Evolutionary conservation across 2,888 invertebrate species (phyloP).

Genomic region (Sycophila texana): DNA sequence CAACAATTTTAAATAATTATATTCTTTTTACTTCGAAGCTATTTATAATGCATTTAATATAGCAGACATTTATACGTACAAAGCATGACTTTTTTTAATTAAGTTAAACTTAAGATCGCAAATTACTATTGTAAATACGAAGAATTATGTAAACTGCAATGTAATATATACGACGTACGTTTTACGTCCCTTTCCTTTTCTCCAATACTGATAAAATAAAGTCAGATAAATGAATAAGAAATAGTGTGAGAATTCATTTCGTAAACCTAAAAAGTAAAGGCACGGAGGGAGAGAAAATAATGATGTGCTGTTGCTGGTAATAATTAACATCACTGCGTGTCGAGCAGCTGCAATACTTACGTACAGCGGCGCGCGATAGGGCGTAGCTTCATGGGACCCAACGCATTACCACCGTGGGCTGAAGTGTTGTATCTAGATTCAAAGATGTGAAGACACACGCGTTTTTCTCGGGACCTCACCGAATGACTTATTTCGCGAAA

Average conservation of each 20-base stretch:
- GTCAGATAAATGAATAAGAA: constrained; percentile 61
- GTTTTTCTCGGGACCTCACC: constrained; percentile 14
- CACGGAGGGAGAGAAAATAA: constrained; percentile 54
- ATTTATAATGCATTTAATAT: background rate
- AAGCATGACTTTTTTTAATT: constrained; percentile 21
- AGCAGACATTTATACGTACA: background rate
- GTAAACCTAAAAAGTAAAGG: constrained; percentile 60
- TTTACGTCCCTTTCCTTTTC: constrained; percentile 52
- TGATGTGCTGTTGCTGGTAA: constrained; percentile 58
- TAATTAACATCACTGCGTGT: constrained; percentile 68
- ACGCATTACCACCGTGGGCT: constrained; percentile 66
- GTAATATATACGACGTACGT: constrained; percentile 63
- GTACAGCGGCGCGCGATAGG: constrained; percentile 55
- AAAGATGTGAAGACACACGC: constrained; percentile 1
- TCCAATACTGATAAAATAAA: constrained; percentile 64
- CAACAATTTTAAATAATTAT: background rate
- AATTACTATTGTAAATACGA: constrained; percentile 57
- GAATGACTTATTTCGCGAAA: constrained; percentile 38
- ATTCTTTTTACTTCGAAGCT: constrained; percentile 8
- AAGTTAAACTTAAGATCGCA: constrained; percentile 32
- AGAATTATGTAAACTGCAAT: constrained; percentile 64
- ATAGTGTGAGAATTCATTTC: constrained; percentile 73
- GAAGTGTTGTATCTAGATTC: constrained; percentile 55
- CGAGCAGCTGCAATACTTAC: constrained; percentile 63
- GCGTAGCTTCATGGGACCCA: constrained; percentile 68